These are phyloP conservation scores for Teleogryllus oceanicus DNA, from an alignment of 2,888 invertebrate genomes.

Conservation along the genomic window DNA sequence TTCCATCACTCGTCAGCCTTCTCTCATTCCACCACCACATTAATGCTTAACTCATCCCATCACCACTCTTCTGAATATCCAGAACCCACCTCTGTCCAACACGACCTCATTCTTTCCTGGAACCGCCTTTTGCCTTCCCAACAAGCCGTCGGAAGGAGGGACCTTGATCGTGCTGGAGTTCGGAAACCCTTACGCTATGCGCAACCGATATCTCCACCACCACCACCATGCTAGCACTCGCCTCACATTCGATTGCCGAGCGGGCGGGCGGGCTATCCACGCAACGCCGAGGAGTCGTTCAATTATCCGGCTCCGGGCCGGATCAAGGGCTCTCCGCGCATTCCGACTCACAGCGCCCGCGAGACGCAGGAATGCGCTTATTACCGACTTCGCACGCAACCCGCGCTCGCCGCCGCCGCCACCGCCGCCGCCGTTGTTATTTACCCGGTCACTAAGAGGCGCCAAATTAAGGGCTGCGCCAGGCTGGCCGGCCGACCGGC, in stretches of 20 bases:
- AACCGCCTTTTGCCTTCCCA: too few species aligned
- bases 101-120: too few species aligned
- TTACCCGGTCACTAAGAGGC: conserved; percentile 18
- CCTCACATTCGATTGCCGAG: neutral
- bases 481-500: too few species aligned
- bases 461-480: neutral
- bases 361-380: neutral
- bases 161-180: too few species aligned
- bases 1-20: too few species aligned
- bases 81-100: too few species aligned
- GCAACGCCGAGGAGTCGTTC: neutral
- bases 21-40: too few species aligned
- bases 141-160: too few species aligned
- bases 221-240: neutral
- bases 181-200: too few species aligned
- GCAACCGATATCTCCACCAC: too few species aligned
- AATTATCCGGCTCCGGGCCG: neutral
- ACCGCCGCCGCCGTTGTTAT: neutral
- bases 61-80: too few species aligned
- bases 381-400: conserved; percentile 18
- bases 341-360: neutral
- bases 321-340: neutral
- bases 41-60: too few species aligned
- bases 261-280: neutral
- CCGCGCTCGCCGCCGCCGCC: neutral